These are phyloP conservation scores for Brachionus koreanus DNA, from an alignment of 1,140 invertebrate genomes.

Conservation along the genomic window DNA sequence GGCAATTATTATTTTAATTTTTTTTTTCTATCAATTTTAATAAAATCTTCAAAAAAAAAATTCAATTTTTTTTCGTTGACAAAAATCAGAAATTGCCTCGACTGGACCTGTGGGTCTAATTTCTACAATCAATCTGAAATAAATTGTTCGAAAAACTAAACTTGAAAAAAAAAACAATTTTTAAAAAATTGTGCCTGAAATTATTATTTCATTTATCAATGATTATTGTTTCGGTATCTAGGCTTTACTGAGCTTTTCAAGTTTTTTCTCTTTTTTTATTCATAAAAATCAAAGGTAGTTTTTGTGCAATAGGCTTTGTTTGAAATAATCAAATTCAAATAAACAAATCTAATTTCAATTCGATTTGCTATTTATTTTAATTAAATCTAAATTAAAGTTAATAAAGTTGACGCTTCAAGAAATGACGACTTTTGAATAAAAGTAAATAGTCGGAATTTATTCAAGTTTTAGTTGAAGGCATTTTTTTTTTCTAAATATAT, in stretches of 20 bases:
- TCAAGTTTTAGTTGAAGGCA: constrained; percentile 39
- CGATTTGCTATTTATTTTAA: constrained; percentile 32
- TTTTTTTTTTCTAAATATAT: background rate
- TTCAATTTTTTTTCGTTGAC: too few species aligned
- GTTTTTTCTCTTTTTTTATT: too few species aligned
- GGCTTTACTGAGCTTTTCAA: background rate
- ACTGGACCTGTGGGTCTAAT: too few species aligned
- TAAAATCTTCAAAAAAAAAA: too few species aligned
- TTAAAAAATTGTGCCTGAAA: too few species aligned
- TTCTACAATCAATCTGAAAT: too few species aligned
- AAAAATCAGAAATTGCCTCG: too few species aligned
- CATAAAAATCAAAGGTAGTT: background rate
- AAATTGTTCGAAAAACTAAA: too few species aligned
- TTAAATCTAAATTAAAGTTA: constrained; percentile 41
- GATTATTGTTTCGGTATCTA: background rate
- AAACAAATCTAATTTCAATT: background rate
- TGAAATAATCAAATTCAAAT: constrained; percentile 3
- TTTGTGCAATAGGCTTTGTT: background rate
- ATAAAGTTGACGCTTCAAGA: constrained; percentile 33
- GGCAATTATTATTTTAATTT: too few species aligned
- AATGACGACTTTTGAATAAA: constrained; percentile 3
- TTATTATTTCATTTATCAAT: background rate
- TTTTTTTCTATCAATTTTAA: too few species aligned
- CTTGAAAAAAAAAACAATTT: too few species aligned
- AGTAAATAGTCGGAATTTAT: constrained; percentile 22